Base-by-base conservation (phyloP, 2,797 vertebrate species). In the Heterohyrax brucei region DNA sequence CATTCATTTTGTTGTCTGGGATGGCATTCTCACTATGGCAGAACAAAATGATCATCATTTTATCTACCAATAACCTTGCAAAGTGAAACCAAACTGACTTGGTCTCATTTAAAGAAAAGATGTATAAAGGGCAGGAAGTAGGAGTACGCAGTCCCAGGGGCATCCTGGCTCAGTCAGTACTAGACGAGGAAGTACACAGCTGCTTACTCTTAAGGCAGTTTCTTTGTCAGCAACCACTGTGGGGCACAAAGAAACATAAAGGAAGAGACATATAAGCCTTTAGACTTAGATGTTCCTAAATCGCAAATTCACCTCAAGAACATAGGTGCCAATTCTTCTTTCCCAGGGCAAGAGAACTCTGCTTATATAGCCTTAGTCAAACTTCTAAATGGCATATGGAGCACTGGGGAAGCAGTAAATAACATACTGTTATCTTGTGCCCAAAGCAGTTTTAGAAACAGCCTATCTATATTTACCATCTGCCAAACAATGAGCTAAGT, bases 21-120 rank as follows among this genome's bases (percentile, higher is more conserved):
- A 72, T 28, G 88, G 73, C 10, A 87, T 53, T 87, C 68, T 91
- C 21, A 7, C 4, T 24, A 46, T 0, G 64, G 50, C 46, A 75
- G 16, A 84, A 50, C 48, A 91, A 88, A 87, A 82, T 33, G 8
- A 81, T 72, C 30, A 61, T 22, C 50, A 91, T 62, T 94, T 44
- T 89, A 46, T 61, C 39, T 91, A 24, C 24, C 73, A 80, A 75
- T 53, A n/a, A 33, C 56, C 48, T 5, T 91, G 64, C 19, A 93
- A 76, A 82, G 70, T 50, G 46, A 91, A 79, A 48, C 18, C 50
- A 81, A 61, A 78, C 0, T 62, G 53, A 76, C 76, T 30, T 88
- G 78, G 30, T 78, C 61, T 92, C 84, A 86, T 73, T 84, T 70
- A 76, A 87, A 90, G 62, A 50, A 92, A 86, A 78, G 22, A 68